Evolutionary conservation across 2,888 invertebrate species (phyloP), one percentile per base, ranked within the genome.

Genomic region (Drosophila mimica): DNA sequence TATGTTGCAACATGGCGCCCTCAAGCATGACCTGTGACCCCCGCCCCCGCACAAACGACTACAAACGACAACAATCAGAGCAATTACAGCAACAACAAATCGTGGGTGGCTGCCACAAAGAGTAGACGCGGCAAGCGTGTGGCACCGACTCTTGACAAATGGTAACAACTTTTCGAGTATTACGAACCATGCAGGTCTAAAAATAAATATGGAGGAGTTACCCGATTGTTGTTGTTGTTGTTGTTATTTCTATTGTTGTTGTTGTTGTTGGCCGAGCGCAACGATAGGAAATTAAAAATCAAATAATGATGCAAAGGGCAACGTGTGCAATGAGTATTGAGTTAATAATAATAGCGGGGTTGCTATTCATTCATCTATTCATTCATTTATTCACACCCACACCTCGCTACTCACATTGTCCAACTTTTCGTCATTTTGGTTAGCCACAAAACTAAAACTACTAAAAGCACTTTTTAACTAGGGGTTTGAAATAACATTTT

Each of bases 1-100:
- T 89, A 87, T 88, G 89, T 87, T 88, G 88, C 91, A 90, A 89
- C 67, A 80, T 83, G 90, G 84, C 64, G 90, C 90, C 84, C 82
- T 87, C 90, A 82, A 87, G 88, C 87, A 82, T 86, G 85, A 86
- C 85, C 84, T 88, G 72, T 76, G 86, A 83, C 80, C 86, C 43
- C 20, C 43, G 20, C 20, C 43, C 20, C 20, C 43, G 5, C 3
- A 60, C 78, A 79, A 71, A 74, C 74, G 75, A 73, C 62, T 3
- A 60, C 78, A 79, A 71, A 74, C 74, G 75, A 73, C 62, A 66
- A 64, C 66, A 68, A 67, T 57, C 56, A 54, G 38, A 65, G 38
- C 68, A 68, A 57, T 70, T 56, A 52, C 53, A 67, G 34, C 58
- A 48, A 36, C 34, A 36, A 38, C 5, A 7, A 38, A 49, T 11